Percentiles rank a stretch among this genome's conserved stretches.
phyloP scores from a whole-genome alignment of 2,113 vertebrate species.

The Lipophrys pholis region DNA sequence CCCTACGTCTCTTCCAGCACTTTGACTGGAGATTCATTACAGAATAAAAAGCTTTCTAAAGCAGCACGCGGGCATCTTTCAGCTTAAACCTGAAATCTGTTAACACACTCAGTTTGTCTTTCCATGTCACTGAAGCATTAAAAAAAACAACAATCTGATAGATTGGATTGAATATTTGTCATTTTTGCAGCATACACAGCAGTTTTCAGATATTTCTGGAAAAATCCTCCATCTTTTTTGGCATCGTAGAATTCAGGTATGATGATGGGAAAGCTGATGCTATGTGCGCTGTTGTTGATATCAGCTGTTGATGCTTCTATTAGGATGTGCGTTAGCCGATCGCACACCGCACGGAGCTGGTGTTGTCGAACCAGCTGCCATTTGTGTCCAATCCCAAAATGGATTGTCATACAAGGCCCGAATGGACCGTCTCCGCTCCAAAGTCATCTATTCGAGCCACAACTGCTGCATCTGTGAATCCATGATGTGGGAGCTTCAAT shows the following conservation, averaged over 20 bases:
- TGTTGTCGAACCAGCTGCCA: constrained; percentile 8
- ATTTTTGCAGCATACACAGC: neutral
- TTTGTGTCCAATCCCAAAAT: constrained; percentile 49
- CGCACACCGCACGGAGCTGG: too few species aligned
- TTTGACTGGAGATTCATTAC: too few species aligned
- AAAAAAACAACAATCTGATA: constrained; percentile 1
- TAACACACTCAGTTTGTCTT: neutral
- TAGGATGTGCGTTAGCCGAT: constrained; percentile 53
- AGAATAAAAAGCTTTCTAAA: too few species aligned
- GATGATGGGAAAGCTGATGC: neutral
- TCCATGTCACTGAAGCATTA: constrained; percentile 7
- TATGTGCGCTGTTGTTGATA: constrained; percentile 16
- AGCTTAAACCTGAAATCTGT: constrained; percentile 1
- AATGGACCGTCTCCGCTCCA: too few species aligned
- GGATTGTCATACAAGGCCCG: constrained; percentile 43
- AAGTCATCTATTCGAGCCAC: neutral
- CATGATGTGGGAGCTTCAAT: neutral
- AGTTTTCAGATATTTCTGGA: neutral
- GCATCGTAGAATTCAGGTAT: neutral
- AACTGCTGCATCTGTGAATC: constrained; percentile 9
- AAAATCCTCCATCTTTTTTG: too few species aligned
- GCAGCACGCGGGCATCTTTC: too few species aligned
- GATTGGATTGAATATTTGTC: neutral
- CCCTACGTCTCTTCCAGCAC: too few species aligned
- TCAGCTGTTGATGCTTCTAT: constrained; percentile 22